These are phyloP conservation scores for Exaiptasia diaphana DNA, from an alignment of 64 coral and sea anemone species.

Conservation along the genomic window DNA sequence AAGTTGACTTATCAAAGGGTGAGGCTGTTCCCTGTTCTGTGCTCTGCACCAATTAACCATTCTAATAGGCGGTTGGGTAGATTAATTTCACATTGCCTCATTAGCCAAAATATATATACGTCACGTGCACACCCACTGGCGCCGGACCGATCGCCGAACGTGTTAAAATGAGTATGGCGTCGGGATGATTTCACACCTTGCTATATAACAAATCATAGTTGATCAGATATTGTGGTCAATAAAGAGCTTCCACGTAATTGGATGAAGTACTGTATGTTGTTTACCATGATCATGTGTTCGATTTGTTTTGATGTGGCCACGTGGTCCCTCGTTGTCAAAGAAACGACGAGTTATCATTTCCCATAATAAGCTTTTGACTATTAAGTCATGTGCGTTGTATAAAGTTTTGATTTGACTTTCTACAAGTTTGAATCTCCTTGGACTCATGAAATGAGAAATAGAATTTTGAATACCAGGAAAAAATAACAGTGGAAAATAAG, in stretches of 20 bases:
- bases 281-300: neutral
- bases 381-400: too few species aligned
- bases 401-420: too few species aligned
- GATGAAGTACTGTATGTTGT: neutral
- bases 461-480: too few species aligned
- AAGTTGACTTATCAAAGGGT: neutral
- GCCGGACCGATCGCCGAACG: conserved; percentile 25
- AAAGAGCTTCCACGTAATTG: neutral
- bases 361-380: too few species aligned
- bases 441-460: too few species aligned
- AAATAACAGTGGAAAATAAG: too few species aligned
- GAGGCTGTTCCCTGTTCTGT: neutral
- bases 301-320: neutral
- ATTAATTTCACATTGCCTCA: conserved; percentile 54
- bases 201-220: neutral
- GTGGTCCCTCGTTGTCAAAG: neutral
- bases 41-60: neutral
- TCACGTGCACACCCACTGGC: conserved; percentile 38
- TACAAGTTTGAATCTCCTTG: too few species aligned
- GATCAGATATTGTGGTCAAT: neutral
- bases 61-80: conserved; percentile 24
- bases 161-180: neutral
- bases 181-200: neutral
- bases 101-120: conserved; percentile 41
- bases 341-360: too few species aligned